Percentiles rank a stretch among this genome's conserved stretches.
Conservation (phyloP, 2,888 invertebrate genomes). For the Siphonodentalium dalli region DNA sequence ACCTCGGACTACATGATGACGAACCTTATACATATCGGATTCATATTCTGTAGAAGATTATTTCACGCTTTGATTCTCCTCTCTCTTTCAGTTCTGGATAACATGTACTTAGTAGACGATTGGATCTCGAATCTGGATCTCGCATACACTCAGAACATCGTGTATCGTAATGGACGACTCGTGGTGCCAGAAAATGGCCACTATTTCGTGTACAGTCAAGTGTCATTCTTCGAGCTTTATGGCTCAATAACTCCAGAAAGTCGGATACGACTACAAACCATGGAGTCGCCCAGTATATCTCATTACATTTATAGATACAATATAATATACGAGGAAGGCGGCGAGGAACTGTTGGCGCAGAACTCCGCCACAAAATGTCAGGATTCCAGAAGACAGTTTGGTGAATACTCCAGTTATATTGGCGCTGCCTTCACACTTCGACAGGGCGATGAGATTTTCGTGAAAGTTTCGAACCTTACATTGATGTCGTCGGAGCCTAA, state of each 20-base stretch:
- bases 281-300: constrained; percentile 38
- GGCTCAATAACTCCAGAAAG: constrained; percentile 18
- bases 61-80: too few relatives aligned
- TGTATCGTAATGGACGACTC: constrained; percentile 49
- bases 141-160: constrained; percentile 46
- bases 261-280: too few relatives aligned
- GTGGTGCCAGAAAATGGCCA: constrained; percentile 50
- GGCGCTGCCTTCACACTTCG: constrained; percentile 54
- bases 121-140: constrained; percentile 52
- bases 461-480: constrained; percentile 54
- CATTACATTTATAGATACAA: constrained; percentile 55
- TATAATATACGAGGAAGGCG: constrained; percentile 51
- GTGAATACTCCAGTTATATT: constrained; percentile 56
- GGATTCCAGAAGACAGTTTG: constrained; percentile 48
- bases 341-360: constrained; percentile 52
- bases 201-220: constrained; percentile 55
- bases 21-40: too few relatives aligned
- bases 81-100: constrained; percentile 41
- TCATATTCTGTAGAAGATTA: too few relatives aligned
- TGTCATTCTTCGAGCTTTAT: constrained; percentile 48
- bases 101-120: constrained; percentile 44
- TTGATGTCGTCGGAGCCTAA: constrained; percentile 48
- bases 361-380: constrained; percentile 57
- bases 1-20: too few relatives aligned
- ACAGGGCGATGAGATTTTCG: constrained; percentile 51